These are phyloP conservation scores for Ctena decussata DNA, from an alignment of 2,888 invertebrate species.

Conservation along the genomic window DNA sequence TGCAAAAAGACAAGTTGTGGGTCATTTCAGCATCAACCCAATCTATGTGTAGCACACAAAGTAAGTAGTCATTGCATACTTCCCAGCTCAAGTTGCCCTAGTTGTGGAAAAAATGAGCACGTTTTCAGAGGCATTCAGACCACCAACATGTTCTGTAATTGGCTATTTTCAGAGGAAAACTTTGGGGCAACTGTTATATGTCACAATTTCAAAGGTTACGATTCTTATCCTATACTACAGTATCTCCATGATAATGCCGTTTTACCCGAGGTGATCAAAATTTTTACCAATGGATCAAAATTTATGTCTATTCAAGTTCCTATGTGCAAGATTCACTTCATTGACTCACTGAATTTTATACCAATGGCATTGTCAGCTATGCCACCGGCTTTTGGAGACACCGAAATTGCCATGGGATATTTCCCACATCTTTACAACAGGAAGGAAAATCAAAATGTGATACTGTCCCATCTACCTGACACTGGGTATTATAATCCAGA, in stretches of 20 bases:
- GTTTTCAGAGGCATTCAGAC: constrained; percentile 31
- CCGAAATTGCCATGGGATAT: constrained; percentile 53
- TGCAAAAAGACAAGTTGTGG: neutral
- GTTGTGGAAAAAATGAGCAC: neutral
- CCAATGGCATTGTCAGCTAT: constrained; percentile 55
- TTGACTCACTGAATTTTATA: constrained; percentile 42
- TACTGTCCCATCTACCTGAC: constrained; percentile 45
- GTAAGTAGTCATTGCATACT: neutral
- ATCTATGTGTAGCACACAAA: neutral
- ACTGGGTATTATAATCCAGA: constrained; percentile 55
- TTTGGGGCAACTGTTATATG: no score
- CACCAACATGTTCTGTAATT: constrained; percentile 50
- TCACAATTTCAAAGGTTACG: constrained; percentile 8
- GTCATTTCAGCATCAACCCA: neutral
- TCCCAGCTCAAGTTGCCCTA: neutral
- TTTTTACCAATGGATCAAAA: constrained; percentile 10
- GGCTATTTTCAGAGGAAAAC: no score
- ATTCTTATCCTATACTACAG: neutral
- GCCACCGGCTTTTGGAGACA: constrained; percentile 50
- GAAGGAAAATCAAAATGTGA: constrained; percentile 44
- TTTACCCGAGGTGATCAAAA: neutral
- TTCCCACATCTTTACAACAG: constrained; percentile 61
- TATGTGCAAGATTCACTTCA: constrained; percentile 13
- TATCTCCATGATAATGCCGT: constrained; percentile 1
- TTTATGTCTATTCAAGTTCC: constrained; percentile 14